A percentile compares a stretch with the other conserved stretches of the same genome.
Evolutionary conservation across 2,888 invertebrate genomes (phyloP).

Genomic region (Heliconius erato): DNA sequence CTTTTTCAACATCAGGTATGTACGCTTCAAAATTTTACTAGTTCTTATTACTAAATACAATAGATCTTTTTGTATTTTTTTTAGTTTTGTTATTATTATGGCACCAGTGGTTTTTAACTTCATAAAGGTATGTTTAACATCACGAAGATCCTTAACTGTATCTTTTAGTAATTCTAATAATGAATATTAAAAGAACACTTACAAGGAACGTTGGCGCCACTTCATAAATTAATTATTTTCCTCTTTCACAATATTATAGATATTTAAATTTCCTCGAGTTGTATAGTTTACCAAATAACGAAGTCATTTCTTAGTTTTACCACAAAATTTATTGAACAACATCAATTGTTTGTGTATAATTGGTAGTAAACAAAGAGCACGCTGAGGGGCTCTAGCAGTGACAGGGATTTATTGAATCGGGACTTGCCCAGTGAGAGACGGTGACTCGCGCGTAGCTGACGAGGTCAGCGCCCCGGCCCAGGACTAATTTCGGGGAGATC

Average conservation of each 20-base stretch:
- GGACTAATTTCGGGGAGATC: constrained; percentile 86
- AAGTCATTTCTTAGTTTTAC: neutral
- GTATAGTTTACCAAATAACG: neutral
- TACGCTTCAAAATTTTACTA: constrained; percentile 23
- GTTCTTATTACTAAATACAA: neutral
- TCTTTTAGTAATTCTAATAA: neutral
- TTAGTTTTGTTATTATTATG: neutral
- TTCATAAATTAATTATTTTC: neutral
- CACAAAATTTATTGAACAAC: neutral
- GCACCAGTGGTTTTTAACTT: neutral
- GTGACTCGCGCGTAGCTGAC: constrained; percentile 61
- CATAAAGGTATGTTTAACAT: neutral
- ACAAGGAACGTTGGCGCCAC: neutral
- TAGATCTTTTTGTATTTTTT: neutral
- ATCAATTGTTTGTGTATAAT: constrained; percentile 14
- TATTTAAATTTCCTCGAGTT: neutral
- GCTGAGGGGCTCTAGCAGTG: constrained; percentile 30
- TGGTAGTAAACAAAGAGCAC: constrained; percentile 39
- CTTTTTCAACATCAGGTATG: constrained; percentile 84
- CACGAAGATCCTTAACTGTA: neutral
- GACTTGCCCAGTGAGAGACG: constrained; percentile 43
- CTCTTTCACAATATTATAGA: neutral
- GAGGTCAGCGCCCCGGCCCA: constrained; percentile 83
- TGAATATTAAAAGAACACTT: too few relatives aligned
- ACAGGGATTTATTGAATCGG: constrained; percentile 40